phyloP scores from a whole-genome alignment of 2,797 vertebrate genomes.

The Simalia tracyae region DNA sequence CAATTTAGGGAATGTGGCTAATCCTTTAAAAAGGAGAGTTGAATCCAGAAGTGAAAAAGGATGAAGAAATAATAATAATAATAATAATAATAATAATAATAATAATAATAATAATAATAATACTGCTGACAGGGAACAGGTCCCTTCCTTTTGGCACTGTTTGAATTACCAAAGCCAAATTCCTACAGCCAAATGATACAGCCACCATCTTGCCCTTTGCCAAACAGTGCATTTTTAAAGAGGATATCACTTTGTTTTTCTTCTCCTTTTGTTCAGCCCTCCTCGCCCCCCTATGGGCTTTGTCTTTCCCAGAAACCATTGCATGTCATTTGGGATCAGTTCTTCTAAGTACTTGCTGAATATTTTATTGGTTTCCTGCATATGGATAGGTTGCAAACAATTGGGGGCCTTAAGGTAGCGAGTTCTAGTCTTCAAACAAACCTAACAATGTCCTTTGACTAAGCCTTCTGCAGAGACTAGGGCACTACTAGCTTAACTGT shows the following conservation, averaged over 20 bases:
- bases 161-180: conserved; percentile 61
- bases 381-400: conserved; percentile 25
- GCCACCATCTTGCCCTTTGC: conserved; percentile 48
- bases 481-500: conserved; percentile 36
- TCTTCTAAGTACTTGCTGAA: not conserved
- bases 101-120: not conserved
- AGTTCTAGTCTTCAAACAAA: conserved; percentile 31
- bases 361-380: not conserved
- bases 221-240: conserved; percentile 36
- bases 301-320: conserved; percentile 19
- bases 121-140: not conserved
- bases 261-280: not conserved
- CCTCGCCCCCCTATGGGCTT: not conserved
- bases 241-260: not conserved
- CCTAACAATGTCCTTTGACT: conserved; percentile 28
- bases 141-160: conserved; percentile 17
- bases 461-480: conserved; percentile 40
- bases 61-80: not conserved
- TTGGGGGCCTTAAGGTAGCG: conserved; percentile 32
- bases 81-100: not conserved
- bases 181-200: conserved; percentile 55
- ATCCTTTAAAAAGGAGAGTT: not conserved
- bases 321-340: conserved; percentile 16
- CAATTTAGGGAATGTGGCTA: not conserved
- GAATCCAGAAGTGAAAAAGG: not conserved